Evolutionary conservation across 1,140 invertebrate genomes (phyloP), one percentile per base, ranked within the genome.

Genomic region (Drosophila lacertosa): DNA sequence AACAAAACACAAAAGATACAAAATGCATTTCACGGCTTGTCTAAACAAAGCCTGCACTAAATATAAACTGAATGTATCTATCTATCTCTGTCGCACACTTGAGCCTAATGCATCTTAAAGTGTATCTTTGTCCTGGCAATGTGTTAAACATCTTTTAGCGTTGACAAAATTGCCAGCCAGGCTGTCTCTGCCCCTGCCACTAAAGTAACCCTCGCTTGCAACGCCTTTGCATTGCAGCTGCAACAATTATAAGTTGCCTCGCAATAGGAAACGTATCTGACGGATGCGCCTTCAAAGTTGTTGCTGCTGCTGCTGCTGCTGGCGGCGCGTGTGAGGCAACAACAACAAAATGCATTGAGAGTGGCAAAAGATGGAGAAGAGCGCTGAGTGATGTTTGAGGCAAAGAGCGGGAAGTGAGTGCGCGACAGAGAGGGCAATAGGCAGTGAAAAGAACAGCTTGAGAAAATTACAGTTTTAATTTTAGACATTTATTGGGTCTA

Each of bases 91-190:
- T 10, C 45, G 11, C 13, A 5, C 45, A 48, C 45, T 48, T 22
- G 45, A 48, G 24, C 45, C 33, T 16, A 68, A 74, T 70, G 68
- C 59, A 75, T 54, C 58, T 65, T 35, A 33, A 16, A 32, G 63
- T 68, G 22, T 22, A 15, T 50, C 13, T 15, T 39, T 54, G 62
- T 55, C 24, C 60, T 48, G 57, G 74, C 82, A 88, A 88, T 86
- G 82, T 86, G 83, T 86, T 88, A 86, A 88, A 75, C 77, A 89
- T 86, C 77, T 86, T 86, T 84, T 86, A 59, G 69, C 80, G 77
- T 86, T 84, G 81, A 86, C 81, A 88, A 84, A 86, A 84, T 88
- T 65, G 82, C 80, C 72, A 57, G 55, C 45, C 59, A 69, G 20
- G 15, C 54, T 18, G 53, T 51, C 47, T 13, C 39, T 26, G 20